Base-by-base conservation (phyloP, 2,888 invertebrate species). In the Hesperia comma region DNA sequence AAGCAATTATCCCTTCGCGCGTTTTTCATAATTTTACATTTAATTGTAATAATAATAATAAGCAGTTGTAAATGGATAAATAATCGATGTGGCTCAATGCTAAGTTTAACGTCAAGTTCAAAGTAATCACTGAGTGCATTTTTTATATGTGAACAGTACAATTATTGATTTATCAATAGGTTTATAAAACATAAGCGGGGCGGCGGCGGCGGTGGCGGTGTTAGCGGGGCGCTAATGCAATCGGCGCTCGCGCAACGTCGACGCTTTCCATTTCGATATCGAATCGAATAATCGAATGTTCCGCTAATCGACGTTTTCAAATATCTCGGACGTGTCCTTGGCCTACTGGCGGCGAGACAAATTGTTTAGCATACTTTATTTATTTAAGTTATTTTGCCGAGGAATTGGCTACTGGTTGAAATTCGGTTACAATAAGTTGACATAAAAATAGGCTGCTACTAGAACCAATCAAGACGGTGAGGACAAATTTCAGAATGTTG, bases 281-380 rank as follows among this genome's bases (percentile, higher is more conserved):
- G 67, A 72, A 69, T 71, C 69, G 63, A 66, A 67, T 67, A 72
- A 74, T 74, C 70, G 67, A 74, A 71, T 68, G 73, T 73, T 71
- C 72, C 71, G 68, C 71, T 63, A 49, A 68, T 61, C 66, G 58
- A 49, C 51, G 61, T 61, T 61, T 61, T 61, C 67, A n/a, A 67
- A 67, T 70, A 69, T 68, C 68, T 66, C 58, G 64, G 41, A 67
- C 68, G 67, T 66, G 70, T 69, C 64, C 70, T 70, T 70, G 43
- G 70, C 63, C 70, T 61, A 61, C 46, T 60, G 19, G 51, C 10
- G 51, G 58, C 53, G 58, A 32, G 57, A 32, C 14, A 58, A 58
- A 53, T 53, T 57, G 33, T 51, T 51, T 64, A 37, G 17, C 21
- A 26, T 26, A 51, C 21, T 51, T 51, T 51, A 41, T 54, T 41